phyloP scores from a whole-genome alignment of 1,140 invertebrate species.

The Meloidogyne floridensis region DNA sequence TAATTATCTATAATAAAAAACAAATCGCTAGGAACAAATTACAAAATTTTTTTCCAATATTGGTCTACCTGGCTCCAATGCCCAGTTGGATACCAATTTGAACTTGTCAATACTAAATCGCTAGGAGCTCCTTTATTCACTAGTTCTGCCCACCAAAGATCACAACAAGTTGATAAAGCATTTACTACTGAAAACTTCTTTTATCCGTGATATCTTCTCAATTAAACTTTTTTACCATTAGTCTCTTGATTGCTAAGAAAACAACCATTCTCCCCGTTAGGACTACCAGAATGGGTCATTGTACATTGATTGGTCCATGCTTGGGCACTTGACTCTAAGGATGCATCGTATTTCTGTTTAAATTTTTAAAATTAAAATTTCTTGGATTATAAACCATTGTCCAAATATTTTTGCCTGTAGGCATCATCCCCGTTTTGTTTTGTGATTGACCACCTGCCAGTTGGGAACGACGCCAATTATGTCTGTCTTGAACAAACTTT shows the following conservation, averaged over 20 bases:
- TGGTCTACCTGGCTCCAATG: not conserved
- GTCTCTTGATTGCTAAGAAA: no score
- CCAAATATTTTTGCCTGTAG: not conserved
- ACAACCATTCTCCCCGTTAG: not conserved
- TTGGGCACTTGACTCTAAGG: not conserved
- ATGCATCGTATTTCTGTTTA: not conserved
- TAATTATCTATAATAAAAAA: no score
- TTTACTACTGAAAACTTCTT: not conserved
- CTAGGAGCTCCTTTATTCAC: not conserved
- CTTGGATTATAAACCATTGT: not conserved
- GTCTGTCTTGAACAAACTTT: not conserved
- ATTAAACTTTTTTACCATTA: no score
- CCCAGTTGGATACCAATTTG: not conserved
- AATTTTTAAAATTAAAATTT: no score
- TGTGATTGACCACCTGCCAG: not conserved
- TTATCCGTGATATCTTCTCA: no score
- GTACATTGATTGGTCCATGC: slow-evolving; percentile 17
- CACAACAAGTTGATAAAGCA: not conserved
- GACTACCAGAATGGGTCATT: not conserved
- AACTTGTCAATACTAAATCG: not conserved
- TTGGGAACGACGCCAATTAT: not conserved
- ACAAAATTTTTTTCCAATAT: not conserved
- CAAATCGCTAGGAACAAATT: no score
- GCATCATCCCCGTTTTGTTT: not conserved
- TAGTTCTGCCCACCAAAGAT: not conserved